A percentile compares a stretch with the other conserved stretches of the same genome.
phyloP scores from a whole-genome alignment of 2,113 vertebrate genomes.

The Seriola aureovittata region DNA sequence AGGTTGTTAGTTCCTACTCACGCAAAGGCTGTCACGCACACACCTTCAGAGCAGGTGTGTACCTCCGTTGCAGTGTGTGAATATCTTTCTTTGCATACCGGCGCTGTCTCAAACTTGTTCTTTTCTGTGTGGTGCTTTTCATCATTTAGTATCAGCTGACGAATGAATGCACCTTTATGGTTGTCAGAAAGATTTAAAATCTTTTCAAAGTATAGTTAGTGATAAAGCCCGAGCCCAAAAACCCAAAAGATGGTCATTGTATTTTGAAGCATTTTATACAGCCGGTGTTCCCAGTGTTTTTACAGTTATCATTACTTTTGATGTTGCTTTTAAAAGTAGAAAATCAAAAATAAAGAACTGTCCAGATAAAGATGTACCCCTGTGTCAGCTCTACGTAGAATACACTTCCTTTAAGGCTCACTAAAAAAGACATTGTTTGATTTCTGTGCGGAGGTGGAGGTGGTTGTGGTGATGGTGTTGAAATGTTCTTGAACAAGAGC shows the following conservation, averaged over 20 bases:
- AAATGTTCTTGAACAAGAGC: background rate
- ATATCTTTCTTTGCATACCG: constrained; percentile 56
- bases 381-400: background rate
- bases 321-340: background rate
- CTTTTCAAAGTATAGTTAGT: background rate
- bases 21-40: constrained; percentile 75
- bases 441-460: no score
- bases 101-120: constrained; percentile 32
- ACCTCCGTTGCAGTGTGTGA: constrained; percentile 22
- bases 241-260: background rate
- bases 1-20: constrained; percentile 72
- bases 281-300: no score
- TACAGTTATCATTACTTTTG: background rate
- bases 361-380: background rate
- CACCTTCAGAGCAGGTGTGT: constrained; percentile 74
- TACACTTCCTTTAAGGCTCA: no score
- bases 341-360: background rate
- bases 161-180: background rate
- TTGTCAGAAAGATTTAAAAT: constrained; percentile 11
- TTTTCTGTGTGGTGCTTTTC: constrained; percentile 36
- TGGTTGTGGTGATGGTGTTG: background rate
- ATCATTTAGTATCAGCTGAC: constrained; percentile 40
- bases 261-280: background rate
- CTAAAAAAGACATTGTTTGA: no score
- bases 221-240: background rate